phyloP scores from a whole-genome alignment of 2,797 vertebrate species.

The Loriculus beryllinus region DNA sequence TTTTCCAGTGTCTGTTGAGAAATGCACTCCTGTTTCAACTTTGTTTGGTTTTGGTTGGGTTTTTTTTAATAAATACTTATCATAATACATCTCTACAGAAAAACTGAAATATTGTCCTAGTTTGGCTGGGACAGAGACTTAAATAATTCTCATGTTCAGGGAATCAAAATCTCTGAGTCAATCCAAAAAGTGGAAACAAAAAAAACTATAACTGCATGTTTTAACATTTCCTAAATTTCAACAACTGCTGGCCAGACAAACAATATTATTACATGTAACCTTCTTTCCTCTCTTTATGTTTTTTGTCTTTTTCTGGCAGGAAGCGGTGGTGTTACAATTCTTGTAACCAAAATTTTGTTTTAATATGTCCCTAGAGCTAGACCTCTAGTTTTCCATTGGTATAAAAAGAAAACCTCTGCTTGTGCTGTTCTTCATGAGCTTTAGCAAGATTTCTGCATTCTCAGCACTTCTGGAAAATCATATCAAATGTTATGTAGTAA shows the following conservation, averaged over 20 bases:
- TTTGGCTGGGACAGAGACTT: not conserved
- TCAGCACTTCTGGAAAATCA: not conserved
- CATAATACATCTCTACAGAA: not conserved
- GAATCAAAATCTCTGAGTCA: not conserved
- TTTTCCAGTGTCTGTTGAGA: not conserved
- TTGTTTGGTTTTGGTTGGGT: not conserved
- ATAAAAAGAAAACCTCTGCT: not conserved
- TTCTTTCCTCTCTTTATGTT: rapidly evolving
- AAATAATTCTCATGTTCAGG: not conserved
- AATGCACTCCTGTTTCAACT: not conserved
- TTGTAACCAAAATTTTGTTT: not conserved
- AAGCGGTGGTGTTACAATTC: not conserved
- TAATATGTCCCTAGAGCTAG: not conserved
- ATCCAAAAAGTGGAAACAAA: not conserved
- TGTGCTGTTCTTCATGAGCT: not conserved
- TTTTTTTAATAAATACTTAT: not conserved
- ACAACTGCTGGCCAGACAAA: not conserved
- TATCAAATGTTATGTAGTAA: not conserved
- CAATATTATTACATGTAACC: not conserved
- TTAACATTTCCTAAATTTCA: not conserved
- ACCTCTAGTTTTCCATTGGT: not conserved
- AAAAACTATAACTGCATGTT: not conserved
- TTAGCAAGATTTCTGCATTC: not conserved
- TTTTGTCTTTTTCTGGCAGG: too few species aligned
- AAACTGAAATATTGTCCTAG: not conserved